Evolutionary conservation across 2,888 invertebrate species (phyloP), one percentile per base, ranked within the genome.

Genomic region (Antheraea yamamai): DNA sequence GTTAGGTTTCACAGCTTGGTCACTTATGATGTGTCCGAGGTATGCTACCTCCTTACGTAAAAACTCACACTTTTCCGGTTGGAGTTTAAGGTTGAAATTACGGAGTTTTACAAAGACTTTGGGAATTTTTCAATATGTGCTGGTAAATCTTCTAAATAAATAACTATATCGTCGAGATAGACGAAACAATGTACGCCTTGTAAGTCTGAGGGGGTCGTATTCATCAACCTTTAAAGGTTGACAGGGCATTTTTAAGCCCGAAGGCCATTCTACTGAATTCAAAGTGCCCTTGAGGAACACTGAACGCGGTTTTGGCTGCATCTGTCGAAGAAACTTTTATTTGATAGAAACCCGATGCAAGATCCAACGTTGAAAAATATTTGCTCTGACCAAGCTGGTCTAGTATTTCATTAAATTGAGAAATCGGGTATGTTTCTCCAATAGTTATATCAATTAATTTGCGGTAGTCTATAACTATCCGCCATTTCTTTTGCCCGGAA

Each of bases 351-450:
- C 52, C 52, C 30, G 30, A 64, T 72, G 18, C 75, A 35, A 39
- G 71, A 39, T 47, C n/a, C 6, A 16, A 72, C 23, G 20, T 75
- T 58, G 8, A 72, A 47, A 39, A 55, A 52, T 52, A 52, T 14
- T 52, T 14, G 14, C 12, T 52, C 18, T 52, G 14, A 14, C 52
- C 52, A 4, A 74, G 52, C 20, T 66, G 51, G 8, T 74, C 70
- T 20, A 70, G 35, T 20, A 74, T 74, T 23, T 74, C 55, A 1
- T 18, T 18, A 0, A 74, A 55, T 52, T 74, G 26, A 0, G 74
- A 68, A 10, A 74, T 52, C 4, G 74, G 74, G 12, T 68, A 52
- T 52, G 68, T 74, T 52, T 70, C 74, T 4, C 55, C 52, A 12
- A 68, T 51, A 14, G 51, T 51, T 51, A 51, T 51, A 51, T 51